A percentile compares a stretch with the other conserved stretches of the same genome.
These are phyloP conservation scores for Metridium senile DNA, from an alignment of 92 coral and sea anemone species.

Conservation along the genomic window DNA sequence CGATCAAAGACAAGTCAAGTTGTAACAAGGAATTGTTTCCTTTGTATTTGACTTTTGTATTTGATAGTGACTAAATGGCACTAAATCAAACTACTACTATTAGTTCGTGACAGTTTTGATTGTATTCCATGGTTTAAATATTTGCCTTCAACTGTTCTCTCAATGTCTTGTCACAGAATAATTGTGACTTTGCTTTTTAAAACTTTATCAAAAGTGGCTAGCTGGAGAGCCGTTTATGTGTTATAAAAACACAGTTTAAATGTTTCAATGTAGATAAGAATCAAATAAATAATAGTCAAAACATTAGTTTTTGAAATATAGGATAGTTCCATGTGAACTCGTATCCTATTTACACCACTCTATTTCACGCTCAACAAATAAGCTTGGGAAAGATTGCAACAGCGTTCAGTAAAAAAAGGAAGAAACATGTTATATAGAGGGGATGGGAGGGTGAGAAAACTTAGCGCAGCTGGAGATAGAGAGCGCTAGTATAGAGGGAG, in stretches of 20 bases:
- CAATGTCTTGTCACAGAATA: neutral
- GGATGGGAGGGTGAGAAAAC: no score
- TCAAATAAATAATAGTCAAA: neutral
- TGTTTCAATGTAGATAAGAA: conserved; percentile 2
- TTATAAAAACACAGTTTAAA: neutral
- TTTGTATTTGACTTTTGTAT: no score
- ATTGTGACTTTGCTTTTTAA: neutral
- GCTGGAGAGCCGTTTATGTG: neutral
- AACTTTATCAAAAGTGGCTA: neutral
- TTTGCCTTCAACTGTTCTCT: neutral
- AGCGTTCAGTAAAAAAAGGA: no score
- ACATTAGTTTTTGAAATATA: conserved; percentile 10
- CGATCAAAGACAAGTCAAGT: no score
- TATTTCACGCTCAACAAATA: neutral
- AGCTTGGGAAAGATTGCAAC: no score
- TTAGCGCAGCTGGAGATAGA: no score
- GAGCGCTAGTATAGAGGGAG: no score
- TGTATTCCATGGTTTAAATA: neutral
- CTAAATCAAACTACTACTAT: no score
- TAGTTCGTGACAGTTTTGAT: no score
- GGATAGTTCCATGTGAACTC: neutral
- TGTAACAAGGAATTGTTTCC: no score
- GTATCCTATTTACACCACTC: neutral
- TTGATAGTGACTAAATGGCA: no score
- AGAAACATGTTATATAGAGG: no score